A percentile compares a stretch with the other conserved stretches of the same genome.
Conservation (phyloP, 37 sponge, comb jelly and placozoan genomes). For the Bolinopsis microptera region DNA sequence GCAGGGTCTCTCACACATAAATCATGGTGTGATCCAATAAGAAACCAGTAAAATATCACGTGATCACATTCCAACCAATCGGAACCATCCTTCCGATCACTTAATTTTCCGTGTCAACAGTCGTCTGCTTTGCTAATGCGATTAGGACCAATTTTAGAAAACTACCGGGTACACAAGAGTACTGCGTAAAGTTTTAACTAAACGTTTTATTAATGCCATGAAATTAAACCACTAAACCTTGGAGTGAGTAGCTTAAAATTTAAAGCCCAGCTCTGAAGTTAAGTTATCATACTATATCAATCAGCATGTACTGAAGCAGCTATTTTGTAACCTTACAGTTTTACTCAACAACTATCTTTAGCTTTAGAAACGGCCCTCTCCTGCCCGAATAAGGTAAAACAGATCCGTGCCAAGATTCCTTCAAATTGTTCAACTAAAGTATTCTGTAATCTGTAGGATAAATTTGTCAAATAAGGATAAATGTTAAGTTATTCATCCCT, state of each 20-base stretch:
- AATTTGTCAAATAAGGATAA: not conserved
- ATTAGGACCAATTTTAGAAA: not conserved
- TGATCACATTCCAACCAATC: not conserved
- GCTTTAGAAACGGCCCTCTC: not conserved
- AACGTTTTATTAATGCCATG: too few relatives aligned
- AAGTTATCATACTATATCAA: too few relatives aligned
- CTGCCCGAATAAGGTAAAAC: not conserved
- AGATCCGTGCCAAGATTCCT: not conserved
- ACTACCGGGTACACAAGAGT: too few relatives aligned
- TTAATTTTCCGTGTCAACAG: not conserved
- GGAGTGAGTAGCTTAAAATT: too few relatives aligned
- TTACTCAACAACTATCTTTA: not conserved
- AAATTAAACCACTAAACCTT: too few relatives aligned
- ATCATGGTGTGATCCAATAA: not conserved
- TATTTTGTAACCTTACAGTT: too few relatives aligned
- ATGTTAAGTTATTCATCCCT: not conserved
- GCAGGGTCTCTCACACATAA: not conserved
- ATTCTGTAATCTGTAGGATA: not conserved
- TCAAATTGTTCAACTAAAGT: not conserved
- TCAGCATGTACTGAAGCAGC: too few relatives aligned
- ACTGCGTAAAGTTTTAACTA: too few relatives aligned
- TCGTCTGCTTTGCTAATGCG: not conserved
- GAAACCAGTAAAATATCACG: not conserved
- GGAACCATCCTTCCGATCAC: not conserved
- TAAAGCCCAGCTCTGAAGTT: too few relatives aligned